Conservation (phyloP, 1,140 invertebrate genomes). For the Pinna nobilis region DNA sequence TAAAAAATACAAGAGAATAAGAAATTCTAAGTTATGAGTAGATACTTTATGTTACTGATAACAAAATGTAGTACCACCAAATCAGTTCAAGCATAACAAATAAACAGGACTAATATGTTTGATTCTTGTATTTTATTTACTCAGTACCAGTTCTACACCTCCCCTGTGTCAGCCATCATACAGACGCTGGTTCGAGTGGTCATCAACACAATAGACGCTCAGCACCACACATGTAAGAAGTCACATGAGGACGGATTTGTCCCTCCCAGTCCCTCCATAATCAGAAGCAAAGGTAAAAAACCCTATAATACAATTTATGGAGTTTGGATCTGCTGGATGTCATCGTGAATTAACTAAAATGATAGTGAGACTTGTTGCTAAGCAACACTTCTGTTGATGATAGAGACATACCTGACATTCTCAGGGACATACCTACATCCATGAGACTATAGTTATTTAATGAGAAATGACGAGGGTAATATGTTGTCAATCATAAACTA, state of each 20-base stretch:
- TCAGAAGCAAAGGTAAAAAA: constrained; percentile 75
- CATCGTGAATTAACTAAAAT: not conserved
- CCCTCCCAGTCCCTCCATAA: constrained; percentile 59
- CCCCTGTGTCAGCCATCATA: constrained; percentile 86
- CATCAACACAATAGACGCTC: constrained; percentile 93
- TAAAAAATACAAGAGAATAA: no score
- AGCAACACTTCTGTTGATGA: not conserved
- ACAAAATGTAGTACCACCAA: not conserved
- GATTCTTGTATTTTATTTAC: constrained; percentile 29
- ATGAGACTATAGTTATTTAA: no score
- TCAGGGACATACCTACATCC: no score
- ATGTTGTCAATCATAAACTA: no score
- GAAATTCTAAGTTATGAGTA: no score
- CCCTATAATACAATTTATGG: not conserved
- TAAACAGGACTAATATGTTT: not conserved
- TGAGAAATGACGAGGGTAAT: no score
- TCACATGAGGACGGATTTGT: constrained; percentile 67
- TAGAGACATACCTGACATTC: not conserved
- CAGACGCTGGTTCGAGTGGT: constrained; percentile 91
- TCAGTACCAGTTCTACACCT: constrained; percentile 92
- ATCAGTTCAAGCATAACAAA: not conserved
- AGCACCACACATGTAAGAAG: constrained; percentile 83
- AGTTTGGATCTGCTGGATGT: not conserved
- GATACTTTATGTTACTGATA: no score
- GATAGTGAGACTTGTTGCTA: not conserved